phyloP scores from a whole-genome alignment of 1,140 invertebrate species.

The Helicoverpa armigera region DNA sequence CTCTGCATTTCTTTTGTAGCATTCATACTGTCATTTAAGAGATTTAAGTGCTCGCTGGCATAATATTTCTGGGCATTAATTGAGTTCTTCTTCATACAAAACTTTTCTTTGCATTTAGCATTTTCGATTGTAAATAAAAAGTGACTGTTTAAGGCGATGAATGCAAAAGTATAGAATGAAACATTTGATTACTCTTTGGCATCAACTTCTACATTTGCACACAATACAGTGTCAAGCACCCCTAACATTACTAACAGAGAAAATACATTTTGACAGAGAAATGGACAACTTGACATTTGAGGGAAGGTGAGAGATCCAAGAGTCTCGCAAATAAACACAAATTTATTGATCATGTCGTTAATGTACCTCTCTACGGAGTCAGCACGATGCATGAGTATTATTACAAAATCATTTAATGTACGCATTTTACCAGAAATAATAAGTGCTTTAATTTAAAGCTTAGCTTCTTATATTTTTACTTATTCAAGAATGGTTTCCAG shows the following conservation, averaged over 20 bases:
- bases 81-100: slow-evolving; percentile 6
- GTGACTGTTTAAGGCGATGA: slow-evolving; percentile 15
- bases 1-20: neutral
- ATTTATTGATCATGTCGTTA: slow-evolving; percentile 29
- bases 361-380: neutral
- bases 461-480: neutral
- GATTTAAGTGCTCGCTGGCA: neutral
- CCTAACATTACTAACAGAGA: slow-evolving; percentile 65
- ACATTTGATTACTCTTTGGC: neutral
- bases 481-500: neutral
- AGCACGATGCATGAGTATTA: slow-evolving; percentile 72
- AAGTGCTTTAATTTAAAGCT: slow-evolving; percentile 23
- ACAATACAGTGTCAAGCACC: slow-evolving; percentile 47
- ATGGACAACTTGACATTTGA: slow-evolving; percentile 71
- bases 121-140: slow-evolving; percentile 3
- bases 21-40: neutral
- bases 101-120: slow-evolving; percentile 2
- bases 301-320: slow-evolving; percentile 69
- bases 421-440: slow-evolving; percentile 36
- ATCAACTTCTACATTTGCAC: slow-evolving; percentile 19
- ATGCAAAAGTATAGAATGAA: slow-evolving; percentile 18
- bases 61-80: neutral
- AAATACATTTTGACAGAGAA: slow-evolving; percentile 75
- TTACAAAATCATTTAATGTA: neutral
- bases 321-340: slow-evolving; percentile 52